Evolutionary conservation across 1,140 invertebrate species (phyloP), one percentile per base, ranked within the genome.

Genomic region (Conus betulinus): DNA sequence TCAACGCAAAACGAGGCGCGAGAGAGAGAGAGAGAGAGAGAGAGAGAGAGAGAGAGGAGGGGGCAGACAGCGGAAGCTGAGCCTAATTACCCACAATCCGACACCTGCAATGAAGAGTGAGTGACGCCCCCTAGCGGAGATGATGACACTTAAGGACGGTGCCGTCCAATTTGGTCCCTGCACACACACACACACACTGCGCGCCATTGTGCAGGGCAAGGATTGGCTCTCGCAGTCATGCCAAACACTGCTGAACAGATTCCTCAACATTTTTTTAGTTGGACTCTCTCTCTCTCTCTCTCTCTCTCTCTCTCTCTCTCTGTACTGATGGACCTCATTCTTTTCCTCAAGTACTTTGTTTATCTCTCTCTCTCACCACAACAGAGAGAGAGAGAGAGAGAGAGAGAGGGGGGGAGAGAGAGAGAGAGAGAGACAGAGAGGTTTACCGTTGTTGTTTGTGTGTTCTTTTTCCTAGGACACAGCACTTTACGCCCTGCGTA

Each of bases 61-160:
- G 5, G 74, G 10, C 8, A 39, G 74, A 78, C n/a, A 78, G 74
- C 27, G 27, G 39, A 25, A 78, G 74, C 5, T 17, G 20, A 25
- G 20, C 8, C 84, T 85, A 74, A 85, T 85, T 85, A 63, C 51
- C 20, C 84, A 85, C 27, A 85, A 85, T 52, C 84, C 39, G 84
- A 85, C 63, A 85, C 84, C 84, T 74, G 63, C 63, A 11, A 27
- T 51, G 84, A 60, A 71, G 27, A 67, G 13, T n/a, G n/a, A n/a
- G n/a, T 85, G 84, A 51, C 63, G 84, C 84, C 84, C 84, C 27
- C 84, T 85, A 51, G 63, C 84, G 84, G 63, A 71, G 84, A 85
- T 85, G 67, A 85, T 85, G 74, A 39, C 84, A 71, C n/a, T 63
- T 74, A 71, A 27, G 84, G 67, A 67, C 60, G 27, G 57, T 25